Evolutionary conservation across 2,888 invertebrate species (phyloP).

Genomic region (Hemicrepidius hirtus): DNA sequence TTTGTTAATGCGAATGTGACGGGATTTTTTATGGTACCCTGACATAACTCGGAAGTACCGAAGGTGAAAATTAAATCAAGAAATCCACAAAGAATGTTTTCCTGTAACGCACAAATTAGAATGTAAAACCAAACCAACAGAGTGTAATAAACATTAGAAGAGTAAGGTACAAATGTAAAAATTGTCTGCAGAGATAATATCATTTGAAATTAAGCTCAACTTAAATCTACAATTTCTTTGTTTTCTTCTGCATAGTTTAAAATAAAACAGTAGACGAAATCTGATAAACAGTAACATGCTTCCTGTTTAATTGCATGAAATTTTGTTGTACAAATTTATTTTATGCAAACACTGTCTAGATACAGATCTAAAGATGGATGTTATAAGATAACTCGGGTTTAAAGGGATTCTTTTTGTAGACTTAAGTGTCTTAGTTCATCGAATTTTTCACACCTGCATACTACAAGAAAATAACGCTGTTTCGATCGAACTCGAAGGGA

Average conservation of each 20-base stretch:
- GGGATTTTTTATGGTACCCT: too few relatives aligned
- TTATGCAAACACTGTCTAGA: conserved; percentile 3
- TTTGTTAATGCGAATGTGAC: not conserved
- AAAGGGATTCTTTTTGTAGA: too few relatives aligned
- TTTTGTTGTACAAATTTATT: conserved; percentile 19
- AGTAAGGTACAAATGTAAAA: not conserved
- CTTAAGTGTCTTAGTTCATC: too few relatives aligned
- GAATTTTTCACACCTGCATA: too few relatives aligned
- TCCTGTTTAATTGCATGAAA: conserved; percentile 21
- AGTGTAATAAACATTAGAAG: not conserved
- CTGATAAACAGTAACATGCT: not conserved
- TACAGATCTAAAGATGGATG: not conserved
- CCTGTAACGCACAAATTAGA: not conserved
- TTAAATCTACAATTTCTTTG: conserved; percentile 2
- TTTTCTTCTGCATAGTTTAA: not conserved
- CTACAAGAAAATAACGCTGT: too few relatives aligned
- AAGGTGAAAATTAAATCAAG: not conserved
- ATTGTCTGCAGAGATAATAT: not conserved
- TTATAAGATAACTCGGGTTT: too few relatives aligned
- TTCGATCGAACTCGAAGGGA: too few relatives aligned
- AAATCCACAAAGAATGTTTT: not conserved
- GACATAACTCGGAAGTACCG: not conserved
- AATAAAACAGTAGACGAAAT: conserved; percentile 12
- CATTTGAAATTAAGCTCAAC: not conserved
- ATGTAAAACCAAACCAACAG: not conserved